Evolutionary conservation across 2,888 invertebrate species (phyloP).

Genomic region (Caenorhabditis afra): DNA sequence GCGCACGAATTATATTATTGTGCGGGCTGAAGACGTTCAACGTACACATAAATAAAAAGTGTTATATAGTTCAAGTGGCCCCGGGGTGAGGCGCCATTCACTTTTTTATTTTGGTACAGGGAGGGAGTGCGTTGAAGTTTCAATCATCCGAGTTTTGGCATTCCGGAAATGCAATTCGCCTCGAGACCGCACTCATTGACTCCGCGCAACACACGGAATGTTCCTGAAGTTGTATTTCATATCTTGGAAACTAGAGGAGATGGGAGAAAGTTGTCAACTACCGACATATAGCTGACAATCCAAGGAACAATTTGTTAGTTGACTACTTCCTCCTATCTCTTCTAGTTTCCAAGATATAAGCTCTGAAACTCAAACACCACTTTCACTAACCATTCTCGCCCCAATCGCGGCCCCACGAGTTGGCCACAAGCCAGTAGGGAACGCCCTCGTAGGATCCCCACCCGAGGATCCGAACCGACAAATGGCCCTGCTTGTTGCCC

Average conservation of each 20-base stretch:
- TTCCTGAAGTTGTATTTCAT: too few species aligned
- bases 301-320: too few species aligned
- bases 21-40: too few species aligned
- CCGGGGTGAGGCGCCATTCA: too few species aligned
- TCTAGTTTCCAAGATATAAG: too few species aligned
- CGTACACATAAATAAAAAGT: neutral
- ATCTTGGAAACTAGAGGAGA: too few species aligned
- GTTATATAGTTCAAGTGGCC: neutral
- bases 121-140: too few species aligned
- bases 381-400: constrained; percentile 85
- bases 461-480: constrained; percentile 90
- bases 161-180: constrained; percentile 38
- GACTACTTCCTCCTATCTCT: too few species aligned
- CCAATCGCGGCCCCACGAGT: constrained; percentile 95
- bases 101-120: too few species aligned
- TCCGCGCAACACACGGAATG: constrained; percentile 45
- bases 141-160: constrained; percentile 23
- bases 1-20: neutral
- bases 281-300: too few species aligned
- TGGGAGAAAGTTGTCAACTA: too few species aligned
- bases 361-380: too few species aligned
- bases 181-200: constrained; percentile 63
- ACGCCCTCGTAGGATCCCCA: constrained; percentile 87
- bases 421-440: constrained; percentile 92
- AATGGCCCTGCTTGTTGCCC: constrained; percentile 86